Conservation (phyloP, 2,113 vertebrate genomes). For the Phaetusa simplex region DNA sequence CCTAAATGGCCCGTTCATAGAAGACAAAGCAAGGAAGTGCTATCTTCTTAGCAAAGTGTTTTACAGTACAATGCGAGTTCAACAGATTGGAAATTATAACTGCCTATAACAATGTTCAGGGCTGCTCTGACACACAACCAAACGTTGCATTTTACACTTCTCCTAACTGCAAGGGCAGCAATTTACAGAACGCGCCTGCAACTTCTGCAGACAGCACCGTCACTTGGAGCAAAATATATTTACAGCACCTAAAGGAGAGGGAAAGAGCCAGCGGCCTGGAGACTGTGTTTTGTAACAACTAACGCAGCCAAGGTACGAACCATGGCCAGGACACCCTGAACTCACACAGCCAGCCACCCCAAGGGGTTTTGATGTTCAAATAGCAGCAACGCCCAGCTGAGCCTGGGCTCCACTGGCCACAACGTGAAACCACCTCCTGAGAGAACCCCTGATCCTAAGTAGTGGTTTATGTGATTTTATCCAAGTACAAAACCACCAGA, state of each 20-base stretch:
- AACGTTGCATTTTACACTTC: not conserved
- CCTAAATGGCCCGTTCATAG: not conserved
- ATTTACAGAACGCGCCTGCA: not conserved
- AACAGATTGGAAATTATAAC: not conserved
- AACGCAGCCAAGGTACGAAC: not conserved
- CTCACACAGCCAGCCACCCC: not conserved
- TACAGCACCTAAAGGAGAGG: not conserved
- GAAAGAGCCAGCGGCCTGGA: not conserved
- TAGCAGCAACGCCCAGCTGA: not conserved
- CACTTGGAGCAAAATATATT: not conserved
- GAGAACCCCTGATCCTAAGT: not conserved
- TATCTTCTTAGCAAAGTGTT: not conserved
- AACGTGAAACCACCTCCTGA: not conserved
- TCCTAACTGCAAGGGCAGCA: not conserved
- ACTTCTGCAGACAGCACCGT: not conserved
- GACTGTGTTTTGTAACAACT: not conserved
- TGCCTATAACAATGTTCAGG: not conserved
- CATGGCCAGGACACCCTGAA: fast-evolving
- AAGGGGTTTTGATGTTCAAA: not conserved
- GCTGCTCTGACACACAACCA: not conserved
- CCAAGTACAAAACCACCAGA: not conserved
- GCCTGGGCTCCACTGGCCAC: not conserved
- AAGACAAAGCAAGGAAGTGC: not conserved
- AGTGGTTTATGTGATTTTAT: not conserved
- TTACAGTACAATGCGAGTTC: not conserved